Percentiles rank a stretch among this genome's conserved stretches.
Evolutionary conservation across 1,140 invertebrate species (phyloP).

Genomic region (Delia radicum): DNA sequence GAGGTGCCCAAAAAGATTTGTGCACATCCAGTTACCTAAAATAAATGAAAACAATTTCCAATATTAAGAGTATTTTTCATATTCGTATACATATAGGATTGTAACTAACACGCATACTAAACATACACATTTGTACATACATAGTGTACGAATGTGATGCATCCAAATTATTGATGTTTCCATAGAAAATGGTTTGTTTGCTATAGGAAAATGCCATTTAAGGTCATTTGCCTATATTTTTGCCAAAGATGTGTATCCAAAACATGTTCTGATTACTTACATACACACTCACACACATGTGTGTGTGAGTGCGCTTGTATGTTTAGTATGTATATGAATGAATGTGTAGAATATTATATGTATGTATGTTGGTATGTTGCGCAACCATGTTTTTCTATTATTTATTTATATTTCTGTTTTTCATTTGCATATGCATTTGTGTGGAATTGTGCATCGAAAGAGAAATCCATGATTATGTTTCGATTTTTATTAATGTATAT

Average conservation of each 20-base stretch:
- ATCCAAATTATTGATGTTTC: background rate
- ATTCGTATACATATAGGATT: too few species aligned
- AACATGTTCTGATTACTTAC: background rate
- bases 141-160: too few species aligned
- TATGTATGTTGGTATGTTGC: constrained; percentile 8
- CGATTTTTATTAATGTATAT: too few species aligned
- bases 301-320: background rate
- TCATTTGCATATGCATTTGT: background rate
- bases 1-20: constrained; percentile 54
- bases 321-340: too few species aligned
- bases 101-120: too few species aligned
- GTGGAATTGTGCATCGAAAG: too few species aligned
- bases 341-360: background rate
- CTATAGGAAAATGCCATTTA: background rate
- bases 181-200: background rate
- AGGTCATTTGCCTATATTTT: background rate
- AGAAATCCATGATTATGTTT: too few species aligned
- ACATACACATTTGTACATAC: too few species aligned
- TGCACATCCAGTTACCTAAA: constrained; percentile 50
- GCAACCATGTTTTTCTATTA: background rate
- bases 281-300: background rate
- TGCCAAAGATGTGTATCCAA: background rate
- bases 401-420: background rate
- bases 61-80: too few species aligned
- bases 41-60: background rate